Base-by-base conservation (phyloP, 2,888 invertebrate species). In the Macrosiphum euphorbiae region DNA sequence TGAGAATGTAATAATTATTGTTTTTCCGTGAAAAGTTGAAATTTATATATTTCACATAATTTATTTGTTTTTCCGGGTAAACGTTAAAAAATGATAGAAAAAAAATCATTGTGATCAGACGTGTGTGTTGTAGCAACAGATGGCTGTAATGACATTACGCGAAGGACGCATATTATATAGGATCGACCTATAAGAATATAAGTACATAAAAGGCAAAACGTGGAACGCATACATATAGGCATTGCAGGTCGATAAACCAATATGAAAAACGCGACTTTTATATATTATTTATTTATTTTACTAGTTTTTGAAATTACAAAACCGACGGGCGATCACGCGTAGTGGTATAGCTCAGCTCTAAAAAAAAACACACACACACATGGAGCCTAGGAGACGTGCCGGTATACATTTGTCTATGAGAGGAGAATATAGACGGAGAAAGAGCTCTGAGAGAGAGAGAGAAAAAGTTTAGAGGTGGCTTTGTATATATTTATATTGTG, bases 61-160 rank as follows among this genome's bases (percentile, higher is more conserved):
- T 35, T 50, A 67, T 47, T 90, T 90, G 47, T 67, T 67, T 50
- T 20, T 44, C 10, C n/a, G 13, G 4, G 0, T 90, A 11, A 28
- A 50, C n/a, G 50, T 67, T 3, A 55, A 52, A 50, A 26, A 50
- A 86, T 41, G 24, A 55, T 44, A 44, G 13, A n/a, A 58, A 58
- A 58, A 85, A 91, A 47, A 26, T 92, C 26, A 35, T 58, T 67
- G 3, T 20, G 86, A 61, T 58, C 58, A 61, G n/a, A 61, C 85
- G 35, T 20, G 28, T 26, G 44, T 26, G 16, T 61, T 35, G 35
- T 44, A 92, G 92, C 92, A 92, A 92, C 92, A 92, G 92, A 92
- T 92, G 92, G 86, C 92, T 26, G 87, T 87, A 92, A 92, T 61
- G 86, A 61, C 61, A 87, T 61, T 85, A 58, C n/a, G 13, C 41